Percentiles rank a stretch among this genome's conserved stretches.
Evolutionary conservation across 2,888 invertebrate species (phyloP).

Genomic region (Kuschelorhynchus macadamiae): DNA sequence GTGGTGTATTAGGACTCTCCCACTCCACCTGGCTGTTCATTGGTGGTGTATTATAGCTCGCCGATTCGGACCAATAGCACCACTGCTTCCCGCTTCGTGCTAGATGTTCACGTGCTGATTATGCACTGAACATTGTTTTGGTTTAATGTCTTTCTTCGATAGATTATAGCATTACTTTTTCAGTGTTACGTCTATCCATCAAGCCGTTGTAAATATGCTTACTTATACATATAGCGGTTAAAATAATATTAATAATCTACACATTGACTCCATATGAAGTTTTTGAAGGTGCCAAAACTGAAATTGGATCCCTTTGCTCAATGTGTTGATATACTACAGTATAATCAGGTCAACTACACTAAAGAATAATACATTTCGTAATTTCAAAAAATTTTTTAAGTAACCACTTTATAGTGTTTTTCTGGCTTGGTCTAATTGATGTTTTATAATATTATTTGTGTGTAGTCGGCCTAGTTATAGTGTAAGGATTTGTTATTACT

Average conservation of each 20-base stretch:
- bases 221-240: constrained; percentile 1
- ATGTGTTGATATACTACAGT: constrained; percentile 48
- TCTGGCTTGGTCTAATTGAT: too few relatives aligned
- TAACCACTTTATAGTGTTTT: too few relatives aligned
- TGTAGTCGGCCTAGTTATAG: constrained; percentile 26
- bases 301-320: constrained; percentile 50
- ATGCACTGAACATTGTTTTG: too few relatives aligned
- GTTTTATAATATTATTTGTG: constrained; percentile 3
- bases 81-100: too few relatives aligned
- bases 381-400: too few relatives aligned
- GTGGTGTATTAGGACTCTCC: too few relatives aligned
- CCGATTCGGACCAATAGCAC: too few relatives aligned
- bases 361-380: neutral
- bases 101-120: too few relatives aligned
- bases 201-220: constrained; percentile 13
- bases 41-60: too few relatives aligned
- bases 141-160: too few relatives aligned
- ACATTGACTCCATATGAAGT: constrained; percentile 28
- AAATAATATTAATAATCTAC: constrained; percentile 18
- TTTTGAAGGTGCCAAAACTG: constrained; percentile 50
- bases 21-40: too few relatives aligned
- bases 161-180: too few relatives aligned
- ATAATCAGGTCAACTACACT: constrained; percentile 30
- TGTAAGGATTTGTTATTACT: constrained; percentile 42
- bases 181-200: constrained; percentile 1